Conservation (phyloP, 1,140 invertebrate species). For the Solen grandis region DNA sequence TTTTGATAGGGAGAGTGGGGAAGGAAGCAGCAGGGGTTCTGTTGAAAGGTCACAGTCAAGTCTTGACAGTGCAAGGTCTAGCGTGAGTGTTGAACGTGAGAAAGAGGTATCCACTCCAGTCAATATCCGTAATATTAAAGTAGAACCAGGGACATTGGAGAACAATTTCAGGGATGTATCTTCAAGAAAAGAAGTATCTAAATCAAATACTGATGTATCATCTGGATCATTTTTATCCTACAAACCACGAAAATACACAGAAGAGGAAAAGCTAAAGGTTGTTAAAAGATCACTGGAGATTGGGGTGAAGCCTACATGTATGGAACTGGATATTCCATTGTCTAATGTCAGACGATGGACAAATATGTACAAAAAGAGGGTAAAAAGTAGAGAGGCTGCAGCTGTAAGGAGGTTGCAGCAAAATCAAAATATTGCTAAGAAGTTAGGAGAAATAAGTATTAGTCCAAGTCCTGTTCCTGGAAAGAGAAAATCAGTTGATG, state of each 20-base stretch:
- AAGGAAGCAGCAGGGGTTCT: too few relatives aligned
- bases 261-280: slow-evolving; percentile 35
- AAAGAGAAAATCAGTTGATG: neutral
- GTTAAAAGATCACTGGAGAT: slow-evolving; percentile 32
- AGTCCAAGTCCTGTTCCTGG: neutral
- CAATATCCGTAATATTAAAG: slow-evolving; percentile 25
- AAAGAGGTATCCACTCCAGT: slow-evolving; percentile 18
- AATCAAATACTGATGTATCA: neutral
- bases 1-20: neutral
- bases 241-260: slow-evolving; percentile 33
- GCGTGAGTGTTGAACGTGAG: neutral
- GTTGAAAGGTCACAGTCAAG: too few relatives aligned
- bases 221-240: neutral
- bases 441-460: neutral
- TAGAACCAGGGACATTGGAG: slow-evolving; percentile 27
- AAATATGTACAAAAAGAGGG: slow-evolving; percentile 13
- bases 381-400: neutral
- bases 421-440: neutral
- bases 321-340: slow-evolving; percentile 37
- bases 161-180: too few relatives aligned
- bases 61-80: neutral
- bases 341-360: slow-evolving; percentile 45
- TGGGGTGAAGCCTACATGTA: slow-evolving; percentile 11
- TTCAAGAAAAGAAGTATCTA: too few relatives aligned
- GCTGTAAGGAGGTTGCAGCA: neutral